phyloP scores from a whole-genome alignment of 2,797 vertebrate genomes.

The Bovichtus diacanthus region DNA sequence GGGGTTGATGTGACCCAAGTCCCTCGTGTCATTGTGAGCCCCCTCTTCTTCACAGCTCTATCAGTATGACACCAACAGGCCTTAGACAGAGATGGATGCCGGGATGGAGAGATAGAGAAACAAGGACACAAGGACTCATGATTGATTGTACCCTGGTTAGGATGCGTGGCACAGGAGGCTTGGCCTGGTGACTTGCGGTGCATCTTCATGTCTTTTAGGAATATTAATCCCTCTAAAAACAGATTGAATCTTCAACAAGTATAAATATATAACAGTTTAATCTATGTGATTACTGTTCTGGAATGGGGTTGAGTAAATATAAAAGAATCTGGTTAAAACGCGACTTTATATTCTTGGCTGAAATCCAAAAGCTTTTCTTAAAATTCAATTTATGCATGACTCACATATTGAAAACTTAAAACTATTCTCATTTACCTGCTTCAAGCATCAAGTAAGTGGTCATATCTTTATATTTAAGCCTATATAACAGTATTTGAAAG shows the following conservation, averaged over 20 bases:
- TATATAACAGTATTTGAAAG: background rate
- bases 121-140: conserved; percentile 51
- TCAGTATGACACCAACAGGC: conserved; percentile 48
- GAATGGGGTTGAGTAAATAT: background rate
- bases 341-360: background rate
- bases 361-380: conserved; percentile 8
- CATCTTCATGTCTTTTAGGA: conserved; percentile 17
- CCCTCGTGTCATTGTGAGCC: conserved; percentile 56
- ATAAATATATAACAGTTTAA: background rate
- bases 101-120: conserved; percentile 52
- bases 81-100: conserved; percentile 70
- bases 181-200: conserved; percentile 14
- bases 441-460: background rate
- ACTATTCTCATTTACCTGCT: conserved; percentile 1
- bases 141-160: conserved; percentile 64
- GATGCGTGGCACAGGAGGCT: conserved; percentile 31
- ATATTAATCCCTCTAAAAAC: conserved; percentile 10
- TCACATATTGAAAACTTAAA: conserved; percentile 19
- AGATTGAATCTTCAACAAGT: background rate
- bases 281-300: background rate
- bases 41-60: conserved; percentile 40
- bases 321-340: background rate
- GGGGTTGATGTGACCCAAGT: conserved; percentile 47
- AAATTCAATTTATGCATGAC: conserved; percentile 28
- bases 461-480: background rate